Conservation (phyloP, 2,797 vertebrate genomes). For the Falco peregrinus region DNA sequence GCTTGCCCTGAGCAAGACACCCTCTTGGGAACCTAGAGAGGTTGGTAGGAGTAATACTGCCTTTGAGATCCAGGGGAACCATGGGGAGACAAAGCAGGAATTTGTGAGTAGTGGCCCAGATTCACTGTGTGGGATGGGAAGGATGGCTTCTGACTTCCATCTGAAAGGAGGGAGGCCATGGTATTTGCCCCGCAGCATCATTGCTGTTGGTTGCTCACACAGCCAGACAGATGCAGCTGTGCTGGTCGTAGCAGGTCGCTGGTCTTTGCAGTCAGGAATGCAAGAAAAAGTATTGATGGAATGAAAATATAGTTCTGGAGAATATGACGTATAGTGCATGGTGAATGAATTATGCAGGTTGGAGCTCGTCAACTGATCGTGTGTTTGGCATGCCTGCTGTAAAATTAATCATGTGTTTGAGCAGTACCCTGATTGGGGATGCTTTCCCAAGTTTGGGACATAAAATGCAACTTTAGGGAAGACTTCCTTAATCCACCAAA, state of each 20-base stretch:
- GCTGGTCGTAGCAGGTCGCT: not conserved
- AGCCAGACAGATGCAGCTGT: not conserved
- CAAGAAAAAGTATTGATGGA: not conserved
- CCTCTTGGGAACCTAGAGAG: not conserved
- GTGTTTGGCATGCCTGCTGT: not conserved
- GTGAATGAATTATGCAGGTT: not conserved
- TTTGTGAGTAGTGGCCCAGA: not conserved
- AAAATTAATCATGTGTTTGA: not conserved
- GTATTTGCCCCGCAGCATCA: not conserved
- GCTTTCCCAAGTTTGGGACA: not conserved
- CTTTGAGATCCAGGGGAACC: not conserved
- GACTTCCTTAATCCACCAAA: slow-evolving; percentile 18
- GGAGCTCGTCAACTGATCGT: not conserved
- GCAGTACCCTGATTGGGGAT: not conserved
- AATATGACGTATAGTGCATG: not conserved
- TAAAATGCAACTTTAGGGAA: slow-evolving; percentile 11
- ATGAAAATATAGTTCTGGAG: not conserved
- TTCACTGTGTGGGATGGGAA: not conserved
- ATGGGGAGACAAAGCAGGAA: not conserved
- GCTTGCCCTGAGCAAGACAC: not conserved
- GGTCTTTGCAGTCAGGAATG: not conserved
- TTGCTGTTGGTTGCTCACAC: not conserved
- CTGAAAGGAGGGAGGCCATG: not conserved
- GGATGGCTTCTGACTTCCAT: not conserved
- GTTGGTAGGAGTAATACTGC: not conserved